phyloP scores from a whole-genome alignment of 2,113 vertebrate genomes.

The Heterotis niloticus region DNA sequence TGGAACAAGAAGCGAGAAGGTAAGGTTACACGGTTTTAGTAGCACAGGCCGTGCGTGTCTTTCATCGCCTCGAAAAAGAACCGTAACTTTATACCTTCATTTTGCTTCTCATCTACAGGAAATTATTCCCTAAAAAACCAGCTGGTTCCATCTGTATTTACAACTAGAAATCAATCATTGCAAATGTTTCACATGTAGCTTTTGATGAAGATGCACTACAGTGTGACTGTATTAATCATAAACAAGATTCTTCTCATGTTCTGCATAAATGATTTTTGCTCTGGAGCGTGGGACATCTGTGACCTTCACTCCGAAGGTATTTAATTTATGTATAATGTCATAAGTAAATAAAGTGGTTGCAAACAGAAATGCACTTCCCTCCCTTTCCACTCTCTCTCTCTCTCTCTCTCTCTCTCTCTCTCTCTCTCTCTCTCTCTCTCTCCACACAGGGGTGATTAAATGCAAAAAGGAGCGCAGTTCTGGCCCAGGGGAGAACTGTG shows the following conservation, averaged over 20 bases:
- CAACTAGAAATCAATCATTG: conserved; percentile 24
- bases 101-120: not conserved
- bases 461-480: conserved; percentile 69
- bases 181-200: not conserved
- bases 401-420: conserved; percentile 26
- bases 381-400: conserved; percentile 8
- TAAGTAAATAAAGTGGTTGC: too few relatives aligned
- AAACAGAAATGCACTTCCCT: not conserved
- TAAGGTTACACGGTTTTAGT: conserved; percentile 20
- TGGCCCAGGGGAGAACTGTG: conserved; percentile 52
- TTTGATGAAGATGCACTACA: not conserved
- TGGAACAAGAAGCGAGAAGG: conserved; percentile 63
- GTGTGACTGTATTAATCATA: not conserved
- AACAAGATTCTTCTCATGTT: not conserved
- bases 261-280: not conserved
- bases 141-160: conserved; percentile 19
- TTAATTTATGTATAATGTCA: too few relatives aligned
- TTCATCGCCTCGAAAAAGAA: not conserved
- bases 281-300: not conserved
- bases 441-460: conserved; percentile 62
- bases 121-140: conserved; percentile 26
- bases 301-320: not conserved
- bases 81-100: not conserved
- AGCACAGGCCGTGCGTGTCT: not conserved
- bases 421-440: conserved; percentile 19